Evolutionary conservation across 2,888 invertebrate genomes (phyloP), one percentile per base, ranked within the genome.

Genomic region (Boloria euphrosyne): DNA sequence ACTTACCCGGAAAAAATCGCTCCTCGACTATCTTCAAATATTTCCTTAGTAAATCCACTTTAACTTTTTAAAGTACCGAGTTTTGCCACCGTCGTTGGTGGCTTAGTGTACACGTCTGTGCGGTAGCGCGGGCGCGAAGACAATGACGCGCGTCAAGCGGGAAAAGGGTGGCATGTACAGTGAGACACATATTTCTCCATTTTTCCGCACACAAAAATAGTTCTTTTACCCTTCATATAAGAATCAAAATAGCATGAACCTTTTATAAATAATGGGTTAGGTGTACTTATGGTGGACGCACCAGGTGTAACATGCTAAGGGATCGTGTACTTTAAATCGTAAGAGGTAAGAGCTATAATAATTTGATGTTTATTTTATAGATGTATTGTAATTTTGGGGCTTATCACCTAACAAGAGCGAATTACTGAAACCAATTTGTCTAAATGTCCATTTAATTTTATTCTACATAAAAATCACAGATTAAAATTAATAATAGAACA

Each of bases 41-140:
- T 76, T 76, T 76, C 75, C 76, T 76, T 70, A 76, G 61, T 71
- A 76, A 74, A 76, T 76, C 76, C 76, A 76, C 76, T 71, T 75
- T 76, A 73, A 75, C 75, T 75, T 69, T 73, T 76, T 71, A 66
- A 66, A 65, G 72, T 71, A 72, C 75, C 65, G 52, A 66, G 57
- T 55, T 70, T 69, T 58, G 70, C 74, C 74, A 71, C 73, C 74
- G 72, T 44, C 65, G 22, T 44, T 67, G 72, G 72, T 70, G 72
- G 74, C 68, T 55, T 57, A 50, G 63, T 38, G 31, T 38, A 38
- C 16, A 58, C 64, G 64, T 58, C 38, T 51, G 27, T 22, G 46
- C 58, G 57, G 55, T 47, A 31, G 65, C 65, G 51, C 4, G 67
- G 38, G 44, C 65, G 67, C 67, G 65, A 49, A 55, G 57, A 69